A percentile compares a stretch with the other conserved stretches of the same genome.
phyloP scores from a whole-genome alignment of 2,888 invertebrate genomes.

The Abrostola triplasia region DNA sequence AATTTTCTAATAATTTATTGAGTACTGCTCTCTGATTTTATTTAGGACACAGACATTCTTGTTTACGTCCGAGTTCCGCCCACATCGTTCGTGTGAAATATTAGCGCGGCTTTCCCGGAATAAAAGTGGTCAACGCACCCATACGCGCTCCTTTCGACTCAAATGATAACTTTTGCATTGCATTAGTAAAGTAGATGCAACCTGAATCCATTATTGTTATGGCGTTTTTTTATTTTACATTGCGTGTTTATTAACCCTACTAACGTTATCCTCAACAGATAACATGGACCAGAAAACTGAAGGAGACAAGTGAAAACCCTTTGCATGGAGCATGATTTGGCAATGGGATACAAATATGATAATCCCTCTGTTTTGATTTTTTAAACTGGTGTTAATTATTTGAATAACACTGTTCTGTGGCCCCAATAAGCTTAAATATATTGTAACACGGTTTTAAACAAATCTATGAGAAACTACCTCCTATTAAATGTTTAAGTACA shows the following conservation, averaged over 20 bases:
- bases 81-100: too few relatives aligned
- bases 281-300: constrained; percentile 44
- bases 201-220: neutral
- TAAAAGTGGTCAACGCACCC: too few relatives aligned
- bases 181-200: neutral
- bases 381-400: constrained; percentile 62
- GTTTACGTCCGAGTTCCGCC: too few relatives aligned
- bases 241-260: constrained; percentile 52
- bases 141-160: too few relatives aligned
- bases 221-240: constrained; percentile 11
- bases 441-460: constrained; percentile 42
- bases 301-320: constrained; percentile 59
- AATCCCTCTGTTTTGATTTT: constrained; percentile 47
- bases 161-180: too few relatives aligned
- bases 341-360: constrained; percentile 33
- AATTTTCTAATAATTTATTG: too few relatives aligned
- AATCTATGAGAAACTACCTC: constrained; percentile 60
- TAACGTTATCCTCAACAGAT: constrained; percentile 69
- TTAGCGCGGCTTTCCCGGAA: too few relatives aligned
- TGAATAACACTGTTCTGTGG: constrained; percentile 56
- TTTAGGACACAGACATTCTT: too few relatives aligned
- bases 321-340: constrained; percentile 60
- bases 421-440: constrained; percentile 63
- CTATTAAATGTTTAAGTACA: constrained; percentile 53
- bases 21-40: too few relatives aligned